Evolutionary conservation across 2,797 vertebrate species (phyloP).

Genomic region (Strix occidentalis): DNA sequence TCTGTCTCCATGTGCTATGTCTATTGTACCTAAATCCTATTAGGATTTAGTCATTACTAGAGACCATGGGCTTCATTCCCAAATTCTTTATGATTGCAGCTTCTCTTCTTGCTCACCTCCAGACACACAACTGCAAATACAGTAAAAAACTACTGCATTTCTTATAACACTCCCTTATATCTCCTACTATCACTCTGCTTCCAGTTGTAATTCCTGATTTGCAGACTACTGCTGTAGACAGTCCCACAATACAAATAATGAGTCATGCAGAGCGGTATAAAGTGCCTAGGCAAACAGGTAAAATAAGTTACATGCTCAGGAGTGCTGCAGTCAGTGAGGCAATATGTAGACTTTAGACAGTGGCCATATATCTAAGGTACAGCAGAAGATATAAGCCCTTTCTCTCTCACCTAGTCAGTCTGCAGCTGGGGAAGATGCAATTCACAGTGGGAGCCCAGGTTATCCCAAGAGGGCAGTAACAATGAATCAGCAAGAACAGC

Average conservation of each 20-base stretch:
- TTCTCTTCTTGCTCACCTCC: neutral
- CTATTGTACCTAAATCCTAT: neutral
- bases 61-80: neutral
- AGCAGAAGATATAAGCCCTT: neutral
- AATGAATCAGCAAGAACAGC: neutral
- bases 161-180: neutral
- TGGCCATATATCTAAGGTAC: neutral
- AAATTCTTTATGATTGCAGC: neutral
- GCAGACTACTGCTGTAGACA: neutral
- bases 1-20: neutral
- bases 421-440: neutral
- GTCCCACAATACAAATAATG: neutral
- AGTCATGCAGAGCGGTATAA: neutral
- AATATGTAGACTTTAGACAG: neutral
- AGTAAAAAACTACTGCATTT: constrained; percentile 7
- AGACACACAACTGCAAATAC: neutral
- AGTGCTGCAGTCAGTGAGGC: neutral
- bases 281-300: neutral
- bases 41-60: neutral
- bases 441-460: neutral
- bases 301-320: neutral
- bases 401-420: neutral
- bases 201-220: constrained; percentile 10
- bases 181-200: neutral
- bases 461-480: neutral